These are phyloP conservation scores for Leuciscus waleckii DNA, from an alignment of 2,797 vertebrate genomes.

Conservation along the genomic window DNA sequence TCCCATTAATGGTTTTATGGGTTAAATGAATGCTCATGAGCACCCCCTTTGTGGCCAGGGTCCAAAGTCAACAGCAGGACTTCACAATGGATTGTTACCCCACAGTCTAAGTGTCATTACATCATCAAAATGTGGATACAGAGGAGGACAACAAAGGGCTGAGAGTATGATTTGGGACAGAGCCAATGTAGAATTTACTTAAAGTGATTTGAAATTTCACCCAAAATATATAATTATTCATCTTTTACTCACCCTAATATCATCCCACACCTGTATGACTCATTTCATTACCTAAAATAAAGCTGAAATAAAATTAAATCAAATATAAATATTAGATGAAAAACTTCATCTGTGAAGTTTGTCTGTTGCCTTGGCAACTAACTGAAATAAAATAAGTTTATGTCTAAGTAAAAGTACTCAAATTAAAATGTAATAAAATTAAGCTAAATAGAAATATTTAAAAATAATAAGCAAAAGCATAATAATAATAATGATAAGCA, in stretches of 20 bases:
- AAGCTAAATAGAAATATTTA: not conserved
- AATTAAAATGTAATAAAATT: no score
- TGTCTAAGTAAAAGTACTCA: no score
- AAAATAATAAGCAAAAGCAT: not conserved
- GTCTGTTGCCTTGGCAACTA: no score
- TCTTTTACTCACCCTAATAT: not conserved
- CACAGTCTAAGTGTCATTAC: not conserved
- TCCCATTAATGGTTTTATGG: not conserved
- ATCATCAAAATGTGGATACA: conserved; percentile 9
- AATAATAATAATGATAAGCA: not conserved
- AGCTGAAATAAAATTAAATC: not conserved
- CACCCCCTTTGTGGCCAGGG: not conserved
- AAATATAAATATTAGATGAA: no score
- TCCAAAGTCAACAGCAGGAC: not conserved
- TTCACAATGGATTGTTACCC: not conserved
- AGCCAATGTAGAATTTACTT: not conserved
- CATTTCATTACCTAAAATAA: not conserved
- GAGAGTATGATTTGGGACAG: not conserved
- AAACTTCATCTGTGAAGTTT: no score
- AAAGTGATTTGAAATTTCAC: not conserved
- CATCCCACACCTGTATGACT: not conserved
- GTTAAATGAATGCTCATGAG: not conserved
- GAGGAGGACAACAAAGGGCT: not conserved
- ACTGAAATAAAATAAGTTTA: no score
- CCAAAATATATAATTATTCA: not conserved